Base-by-base conservation (phyloP, 2,797 vertebrate species). In the Diceros bicornis region DNA sequence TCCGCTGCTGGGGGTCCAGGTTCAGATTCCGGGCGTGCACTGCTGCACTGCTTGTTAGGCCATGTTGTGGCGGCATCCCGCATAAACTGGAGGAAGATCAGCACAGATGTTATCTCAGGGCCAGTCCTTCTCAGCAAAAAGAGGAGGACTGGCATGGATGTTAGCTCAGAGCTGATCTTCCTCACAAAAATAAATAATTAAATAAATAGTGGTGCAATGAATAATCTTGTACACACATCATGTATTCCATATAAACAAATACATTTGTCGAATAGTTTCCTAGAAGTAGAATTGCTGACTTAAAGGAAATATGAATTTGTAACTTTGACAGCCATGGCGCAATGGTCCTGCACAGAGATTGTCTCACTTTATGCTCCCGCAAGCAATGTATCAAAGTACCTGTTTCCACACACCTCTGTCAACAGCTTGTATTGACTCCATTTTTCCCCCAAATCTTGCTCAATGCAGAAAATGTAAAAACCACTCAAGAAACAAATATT, bases 211-310 rank as follows among this genome's bases (percentile, higher is more conserved):
- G 41, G 52, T 62, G 13, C 32, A 68, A 11, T 50, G 20, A 93
- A 59, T 57, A 93, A 92, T 86, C 32, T 71, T 87, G 1, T 75
- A 44, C 16, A 25, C 6, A 72, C 4, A 29, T 4, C 41, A 17
- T 68, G 21, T 7, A 44, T 25, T 95, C n/a, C 32, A 7, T 7
- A 55, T 20, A 11, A 64, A 23, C 27, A 68, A 64, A 11, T 41
- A 71, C 6, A 74, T 91, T 34, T 96, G 55, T 23, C 59, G 20
- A 86, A 52, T 6, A 34, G 21, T 75, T 92, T 88, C 55, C 50
- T 94, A 57, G 52, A 83, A 86, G n/a, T 32, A 74, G 21, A 96
- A 44, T 44, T 88, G 32, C 34, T 83, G 44, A 81, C 44, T 66
- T 68, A 72, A 71, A 95, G 61, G 23, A 84, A 89, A 89, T 57